These are phyloP conservation scores for Augiades crinisus DNA, from an alignment of 2,888 invertebrate genomes.

Conservation along the genomic window DNA sequence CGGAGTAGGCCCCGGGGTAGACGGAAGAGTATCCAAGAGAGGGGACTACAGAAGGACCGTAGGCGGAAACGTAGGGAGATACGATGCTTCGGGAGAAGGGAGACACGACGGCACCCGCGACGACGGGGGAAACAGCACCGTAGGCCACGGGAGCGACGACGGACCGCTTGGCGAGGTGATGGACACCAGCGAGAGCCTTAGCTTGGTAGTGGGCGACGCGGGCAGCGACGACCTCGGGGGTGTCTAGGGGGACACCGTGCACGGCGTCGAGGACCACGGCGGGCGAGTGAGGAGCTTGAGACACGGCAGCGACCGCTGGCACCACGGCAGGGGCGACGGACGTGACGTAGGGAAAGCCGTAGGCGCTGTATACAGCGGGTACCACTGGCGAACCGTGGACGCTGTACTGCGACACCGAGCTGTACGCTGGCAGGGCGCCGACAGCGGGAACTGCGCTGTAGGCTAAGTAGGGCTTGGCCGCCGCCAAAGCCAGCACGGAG, in stretches of 20 bases:
- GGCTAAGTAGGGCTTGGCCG: constrained; percentile 69
- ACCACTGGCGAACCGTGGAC: constrained; percentile 48
- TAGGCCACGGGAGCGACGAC: constrained; percentile 42
- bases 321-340: constrained; percentile 37
- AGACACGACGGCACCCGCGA: constrained; percentile 41
- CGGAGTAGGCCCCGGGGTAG: constrained; percentile 45
- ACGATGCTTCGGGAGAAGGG: constrained; percentile 34
- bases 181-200: constrained; percentile 62
- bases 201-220: constrained; percentile 71
- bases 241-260: constrained; percentile 72
- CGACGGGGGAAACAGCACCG: constrained; percentile 55
- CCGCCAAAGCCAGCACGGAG: constrained; percentile 80
- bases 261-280: constrained; percentile 68
- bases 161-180: constrained; percentile 67
- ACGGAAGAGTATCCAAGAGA: constrained; percentile 43
- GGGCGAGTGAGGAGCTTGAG: constrained; percentile 65
- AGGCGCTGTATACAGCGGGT: constrained; percentile 42
- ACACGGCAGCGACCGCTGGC: constrained; percentile 37
- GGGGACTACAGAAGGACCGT: constrained; percentile 43
- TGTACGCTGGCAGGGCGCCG: constrained; percentile 42
- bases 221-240: constrained; percentile 74
- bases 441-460: constrained; percentile 50
- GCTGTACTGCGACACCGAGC: constrained; percentile 46
- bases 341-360: constrained; percentile 41
- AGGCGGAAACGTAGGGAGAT: constrained; percentile 39